Base-by-base conservation (phyloP, 2,797 vertebrate genomes). In the Triplophysa yarkandensis region DNA sequence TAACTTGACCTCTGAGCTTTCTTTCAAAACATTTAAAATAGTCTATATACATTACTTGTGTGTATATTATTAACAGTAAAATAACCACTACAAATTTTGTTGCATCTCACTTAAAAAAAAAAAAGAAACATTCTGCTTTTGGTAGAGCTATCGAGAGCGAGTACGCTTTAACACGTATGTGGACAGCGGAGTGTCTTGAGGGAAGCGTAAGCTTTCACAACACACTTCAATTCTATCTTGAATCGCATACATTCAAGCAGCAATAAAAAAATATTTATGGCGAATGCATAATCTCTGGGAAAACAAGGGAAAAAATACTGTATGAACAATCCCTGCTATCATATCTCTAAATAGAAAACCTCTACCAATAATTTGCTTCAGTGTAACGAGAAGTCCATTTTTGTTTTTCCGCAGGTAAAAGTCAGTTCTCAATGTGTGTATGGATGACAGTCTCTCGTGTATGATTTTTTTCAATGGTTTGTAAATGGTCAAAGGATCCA, bases 261-360 rank as follows among this genome's bases (percentile, higher is more conserved):
- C 94, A 92, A 93, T 93, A 94, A 93, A 92, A 93, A 93, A 93
- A 92, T 92, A 94, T 92, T 90, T 91, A 94, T 95, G 94, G 93
- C 94, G 91, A 94, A 97, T 94, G 95, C 93, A 95, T 94, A 94
- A 95, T 94, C 93, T 75, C 96, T 93, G 93, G 93, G 89, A 94
- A 90, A 92, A 93, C 92, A 93, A 74, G 63, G 30, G 88, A 86
- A 91, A 90, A 78, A 57, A 79, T 94, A 91, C 86, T 82, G 83
- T 94, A 96, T 95, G 95, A 98, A 96, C 95, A 96, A 46, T 46
- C 95, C 96, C 95, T 96, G 97, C 95, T 96, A 97, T 93, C 95
- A 92, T 93, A 93, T 95, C 93, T 93, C 95, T 95, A 96, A 95
- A 98, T 98, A 99, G 94, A 98, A 99, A 99, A 98, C 95, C 94